Conservation (phyloP, 2,888 invertebrate genomes). For the Anthophora plumipes region DNA sequence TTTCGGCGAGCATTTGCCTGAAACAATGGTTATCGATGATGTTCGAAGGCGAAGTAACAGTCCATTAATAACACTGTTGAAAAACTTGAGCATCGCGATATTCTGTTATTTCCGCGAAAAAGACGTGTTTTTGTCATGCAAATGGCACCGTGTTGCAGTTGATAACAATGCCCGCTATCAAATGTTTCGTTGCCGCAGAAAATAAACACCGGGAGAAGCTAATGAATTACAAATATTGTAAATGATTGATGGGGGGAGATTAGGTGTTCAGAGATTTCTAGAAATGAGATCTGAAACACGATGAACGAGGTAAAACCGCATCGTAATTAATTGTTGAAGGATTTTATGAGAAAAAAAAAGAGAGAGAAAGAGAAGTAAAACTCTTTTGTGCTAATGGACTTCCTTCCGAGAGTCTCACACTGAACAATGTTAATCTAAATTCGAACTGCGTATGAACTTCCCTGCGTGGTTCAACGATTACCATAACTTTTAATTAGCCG, state of each 20-base stretch:
- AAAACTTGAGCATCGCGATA: neutral
- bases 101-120: neutral
- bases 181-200: neutral
- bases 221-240: neutral
- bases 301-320: neutral
- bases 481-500: slow-evolving; percentile 65
- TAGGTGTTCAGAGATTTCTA: neutral
- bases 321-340: neutral
- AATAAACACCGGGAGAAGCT: neutral
- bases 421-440: slow-evolving; percentile 12
- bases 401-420: neutral
- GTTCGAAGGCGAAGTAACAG: neutral
- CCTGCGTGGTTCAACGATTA: slow-evolving; percentile 31
- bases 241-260: neutral
- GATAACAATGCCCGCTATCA: neutral
- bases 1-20: slow-evolving; percentile 6
- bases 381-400: neutral
- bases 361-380: too few relatives aligned
- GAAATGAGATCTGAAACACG: neutral
- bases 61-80: neutral
- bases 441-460: neutral
- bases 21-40: slow-evolving; percentile 8
- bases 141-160: neutral
- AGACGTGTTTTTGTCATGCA: neutral
- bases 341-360: neutral